Evolutionary conservation across 2,888 invertebrate genomes (phyloP).

Genomic region (Baccha elongata): DNA sequence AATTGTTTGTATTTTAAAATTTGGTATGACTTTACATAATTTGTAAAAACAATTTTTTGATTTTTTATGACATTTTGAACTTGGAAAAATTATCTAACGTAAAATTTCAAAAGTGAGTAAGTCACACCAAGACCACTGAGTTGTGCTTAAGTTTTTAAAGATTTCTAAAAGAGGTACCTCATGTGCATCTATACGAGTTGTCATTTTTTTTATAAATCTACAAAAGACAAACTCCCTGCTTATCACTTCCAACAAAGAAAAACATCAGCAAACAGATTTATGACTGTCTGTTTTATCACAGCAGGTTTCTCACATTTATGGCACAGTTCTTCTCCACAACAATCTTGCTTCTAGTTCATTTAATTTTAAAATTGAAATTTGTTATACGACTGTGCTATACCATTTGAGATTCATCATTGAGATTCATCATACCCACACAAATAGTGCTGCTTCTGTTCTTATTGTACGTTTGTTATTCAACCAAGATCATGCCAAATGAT

Average conservation of each 20-base stretch:
- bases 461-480: constrained; percentile 38
- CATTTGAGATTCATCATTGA: constrained; percentile 44
- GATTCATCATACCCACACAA: constrained; percentile 26
- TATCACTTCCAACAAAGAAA: background rate
- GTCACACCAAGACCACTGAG: too few species aligned
- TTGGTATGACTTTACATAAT: too few species aligned
- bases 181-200: too few species aligned
- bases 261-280: constrained; percentile 54
- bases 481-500: constrained; percentile 68
- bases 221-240: too few species aligned
- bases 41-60: too few species aligned
- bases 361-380: constrained; percentile 77
- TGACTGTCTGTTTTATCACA: constrained; percentile 44
- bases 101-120: too few species aligned
- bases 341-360: constrained; percentile 82
- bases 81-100: too few species aligned
- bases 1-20: too few species aligned
- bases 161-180: too few species aligned
- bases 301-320: constrained; percentile 52
- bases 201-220: too few species aligned
- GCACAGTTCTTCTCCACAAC: constrained; percentile 74
- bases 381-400: constrained; percentile 21
- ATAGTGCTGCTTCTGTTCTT: constrained; percentile 19
- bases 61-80: too few species aligned
- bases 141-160: too few species aligned